phyloP scores from a whole-genome alignment of 2,797 vertebrate species.

The Netta rufina region DNA sequence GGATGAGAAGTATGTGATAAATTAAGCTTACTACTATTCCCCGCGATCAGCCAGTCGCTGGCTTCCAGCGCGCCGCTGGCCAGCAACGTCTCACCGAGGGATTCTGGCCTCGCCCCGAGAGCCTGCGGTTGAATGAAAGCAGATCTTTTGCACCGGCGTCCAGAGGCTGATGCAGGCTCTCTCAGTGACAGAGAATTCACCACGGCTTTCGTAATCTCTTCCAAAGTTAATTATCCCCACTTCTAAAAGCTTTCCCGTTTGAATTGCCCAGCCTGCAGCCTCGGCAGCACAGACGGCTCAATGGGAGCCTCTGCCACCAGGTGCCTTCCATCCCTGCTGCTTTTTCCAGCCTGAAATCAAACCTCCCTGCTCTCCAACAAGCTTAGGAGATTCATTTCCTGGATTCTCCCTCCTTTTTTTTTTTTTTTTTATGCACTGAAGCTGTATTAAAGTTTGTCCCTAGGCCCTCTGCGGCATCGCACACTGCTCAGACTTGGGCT shows the following conservation, averaged over 20 bases:
- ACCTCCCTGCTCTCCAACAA: neutral
- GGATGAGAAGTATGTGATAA: slow-evolving; percentile 16
- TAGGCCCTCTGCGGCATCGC: accelerated
- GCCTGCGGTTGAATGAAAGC: slow-evolving; percentile 21
- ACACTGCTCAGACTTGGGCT: neutral
- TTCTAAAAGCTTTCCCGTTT: neutral
- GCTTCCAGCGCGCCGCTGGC: neutral
- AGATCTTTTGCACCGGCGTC: neutral
- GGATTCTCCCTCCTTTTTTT: neutral
- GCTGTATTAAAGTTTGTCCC: neutral
- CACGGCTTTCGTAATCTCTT: neutral
- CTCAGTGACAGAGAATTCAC: neutral
- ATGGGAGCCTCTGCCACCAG: neutral
- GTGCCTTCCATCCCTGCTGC: neutral
- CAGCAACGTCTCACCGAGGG: neutral
- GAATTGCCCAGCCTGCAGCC: neutral
- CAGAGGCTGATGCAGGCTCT: neutral
- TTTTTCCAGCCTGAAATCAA: neutral
- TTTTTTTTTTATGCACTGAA: neutral
- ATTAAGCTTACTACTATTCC: slow-evolving; percentile 13
- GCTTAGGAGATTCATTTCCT: neutral
- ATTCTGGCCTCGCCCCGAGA: slow-evolving; percentile 3
- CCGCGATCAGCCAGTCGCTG: neutral
- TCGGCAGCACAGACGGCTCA: too few species aligned
- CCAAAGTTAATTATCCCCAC: slow-evolving; percentile 13